These are phyloP conservation scores for Celastrina argiolus DNA, from an alignment of 2,888 invertebrate genomes.

Conservation along the genomic window DNA sequence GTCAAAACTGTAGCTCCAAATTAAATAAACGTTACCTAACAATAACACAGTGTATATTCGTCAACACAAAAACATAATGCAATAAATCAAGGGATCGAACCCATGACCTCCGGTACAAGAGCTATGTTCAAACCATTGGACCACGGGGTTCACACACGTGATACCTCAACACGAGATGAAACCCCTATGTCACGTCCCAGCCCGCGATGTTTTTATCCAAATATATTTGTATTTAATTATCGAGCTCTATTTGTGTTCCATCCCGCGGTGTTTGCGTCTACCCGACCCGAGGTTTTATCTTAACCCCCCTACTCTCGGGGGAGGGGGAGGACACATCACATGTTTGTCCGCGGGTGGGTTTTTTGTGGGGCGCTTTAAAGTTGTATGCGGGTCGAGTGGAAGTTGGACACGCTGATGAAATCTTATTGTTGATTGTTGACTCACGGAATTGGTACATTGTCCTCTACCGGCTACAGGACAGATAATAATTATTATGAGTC, in stretches of 20 bases:
- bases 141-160: too few species aligned
- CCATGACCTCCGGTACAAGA: too few species aligned
- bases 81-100: too few species aligned
- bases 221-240: conserved; percentile 33
- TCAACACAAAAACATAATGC: too few species aligned
- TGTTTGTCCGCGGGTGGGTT: background rate
- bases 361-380: conserved; percentile 1
- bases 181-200: background rate
- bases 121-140: too few species aligned
- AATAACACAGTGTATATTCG: too few species aligned
- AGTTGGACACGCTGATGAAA: background rate
- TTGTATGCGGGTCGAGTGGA: background rate
- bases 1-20: too few species aligned
- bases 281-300: conserved; percentile 19
- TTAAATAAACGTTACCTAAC: too few species aligned
- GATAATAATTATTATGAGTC: too few species aligned
- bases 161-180: background rate
- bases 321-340: background rate
- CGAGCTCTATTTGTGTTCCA: conserved; percentile 25
- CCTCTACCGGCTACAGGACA: background rate
- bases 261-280: conserved; percentile 21
- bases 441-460: background rate
- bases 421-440: background rate
- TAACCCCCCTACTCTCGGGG: background rate
- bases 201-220: conserved; percentile 20